These are phyloP conservation scores for Sebastes steindachneri DNA, from an alignment of 2,797 vertebrate species.

Conservation along the genomic window DNA sequence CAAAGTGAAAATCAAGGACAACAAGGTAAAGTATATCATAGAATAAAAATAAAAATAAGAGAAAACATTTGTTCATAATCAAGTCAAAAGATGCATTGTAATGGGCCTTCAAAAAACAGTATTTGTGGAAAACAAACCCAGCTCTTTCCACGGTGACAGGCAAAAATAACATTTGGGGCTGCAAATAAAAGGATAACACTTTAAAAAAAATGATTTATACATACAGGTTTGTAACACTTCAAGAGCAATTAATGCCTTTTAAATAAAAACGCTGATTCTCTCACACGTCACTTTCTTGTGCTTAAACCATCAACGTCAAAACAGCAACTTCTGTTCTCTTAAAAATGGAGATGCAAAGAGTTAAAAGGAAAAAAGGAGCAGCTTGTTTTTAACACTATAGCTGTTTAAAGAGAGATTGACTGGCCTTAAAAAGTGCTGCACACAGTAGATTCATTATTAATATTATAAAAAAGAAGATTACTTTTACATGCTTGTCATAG, in stretches of 20 bases:
- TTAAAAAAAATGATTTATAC: slow-evolving; percentile 4
- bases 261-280: slow-evolving; percentile 26
- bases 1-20: slow-evolving; percentile 70
- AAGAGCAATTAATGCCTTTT: slow-evolving; percentile 46
- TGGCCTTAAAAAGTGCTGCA: slow-evolving; percentile 61
- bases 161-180: background rate
- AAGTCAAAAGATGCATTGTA: slow-evolving; percentile 51
- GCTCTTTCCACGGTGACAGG: slow-evolving; percentile 13
- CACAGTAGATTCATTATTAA: background rate
- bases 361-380: slow-evolving; percentile 15
- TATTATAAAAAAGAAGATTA: slow-evolving; percentile 24
- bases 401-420: slow-evolving; percentile 45
- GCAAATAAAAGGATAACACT: slow-evolving; percentile 53
- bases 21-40: slow-evolving; percentile 52
- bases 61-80: slow-evolving; percentile 46
- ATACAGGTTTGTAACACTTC: slow-evolving; percentile 57
- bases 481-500: slow-evolving; percentile 19
- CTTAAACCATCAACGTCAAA: slow-evolving; percentile 15
- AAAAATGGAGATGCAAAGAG: background rate
- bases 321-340: background rate
- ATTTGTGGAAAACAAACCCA: slow-evolving; percentile 31
- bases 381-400: slow-evolving; percentile 28
- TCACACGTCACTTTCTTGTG: slow-evolving; percentile 14
- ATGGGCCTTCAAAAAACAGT: slow-evolving; percentile 30
- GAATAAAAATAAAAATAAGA: slow-evolving; percentile 39